Conservation (phyloP, 35 echinoderm and acorn worm species). For the Ophiothrix spiculata region DNA sequence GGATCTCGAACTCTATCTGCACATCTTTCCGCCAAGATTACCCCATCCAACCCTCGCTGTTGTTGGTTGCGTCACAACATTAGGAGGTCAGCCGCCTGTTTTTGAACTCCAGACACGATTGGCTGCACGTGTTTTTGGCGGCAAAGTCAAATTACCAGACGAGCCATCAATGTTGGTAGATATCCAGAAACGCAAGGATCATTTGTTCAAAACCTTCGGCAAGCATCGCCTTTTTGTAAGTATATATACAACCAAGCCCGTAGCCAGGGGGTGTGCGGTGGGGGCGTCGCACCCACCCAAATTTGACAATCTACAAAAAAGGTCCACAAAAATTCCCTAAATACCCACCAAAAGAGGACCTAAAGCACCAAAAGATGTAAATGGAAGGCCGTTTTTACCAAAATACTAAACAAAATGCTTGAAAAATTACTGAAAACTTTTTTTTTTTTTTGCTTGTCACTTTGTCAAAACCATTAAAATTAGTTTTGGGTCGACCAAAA, state of each 20-base stretch:
- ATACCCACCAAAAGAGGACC: too few species aligned
- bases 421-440: too few species aligned
- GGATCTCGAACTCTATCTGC: slow-evolving; percentile 45
- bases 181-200: slow-evolving; percentile 24
- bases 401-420: too few species aligned
- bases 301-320: too few species aligned
- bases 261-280: too few species aligned
- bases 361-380: too few species aligned
- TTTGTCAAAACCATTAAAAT: too few species aligned
- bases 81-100: slow-evolving; percentile 45
- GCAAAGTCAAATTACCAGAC: slow-evolving; percentile 37
- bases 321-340: too few species aligned
- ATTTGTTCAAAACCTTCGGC: slow-evolving; percentile 61
- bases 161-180: slow-evolving; percentile 53
- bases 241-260: background rate
- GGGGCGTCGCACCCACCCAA: too few species aligned
- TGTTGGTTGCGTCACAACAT: slow-evolving; percentile 46
- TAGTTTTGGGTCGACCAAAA: too few species aligned
- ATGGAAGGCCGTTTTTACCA: too few species aligned
- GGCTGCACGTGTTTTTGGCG: slow-evolving; percentile 45
- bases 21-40: slow-evolving; percentile 43
- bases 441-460: too few species aligned
- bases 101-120: slow-evolving; percentile 53
- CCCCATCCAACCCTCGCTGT: slow-evolving; percentile 49
- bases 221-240: slow-evolving; percentile 46